Evolutionary conservation across 1,140 invertebrate species (phyloP).

Genomic region (Pomacea maculata): DNA sequence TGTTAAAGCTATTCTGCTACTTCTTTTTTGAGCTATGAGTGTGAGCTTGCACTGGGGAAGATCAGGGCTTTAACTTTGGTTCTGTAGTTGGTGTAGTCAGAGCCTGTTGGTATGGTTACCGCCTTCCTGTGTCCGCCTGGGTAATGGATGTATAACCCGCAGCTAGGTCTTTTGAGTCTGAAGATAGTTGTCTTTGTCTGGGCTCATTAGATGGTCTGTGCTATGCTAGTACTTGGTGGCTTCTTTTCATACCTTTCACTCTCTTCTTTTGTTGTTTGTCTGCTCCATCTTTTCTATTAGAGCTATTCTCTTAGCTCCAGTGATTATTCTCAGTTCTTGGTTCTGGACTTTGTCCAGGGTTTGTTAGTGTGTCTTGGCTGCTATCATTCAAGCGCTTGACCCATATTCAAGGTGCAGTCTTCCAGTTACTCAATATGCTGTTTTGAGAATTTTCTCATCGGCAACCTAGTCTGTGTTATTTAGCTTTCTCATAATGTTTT

Average conservation of each 20-base stretch:
- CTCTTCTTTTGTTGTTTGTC: no score
- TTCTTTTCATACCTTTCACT: conserved; percentile 10
- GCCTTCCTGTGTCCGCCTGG: no score
- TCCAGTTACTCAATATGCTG: conserved; percentile 14
- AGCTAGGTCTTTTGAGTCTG: no score
- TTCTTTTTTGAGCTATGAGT: no score
- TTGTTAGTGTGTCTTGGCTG: conserved; percentile 15
- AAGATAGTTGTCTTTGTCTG: no score
- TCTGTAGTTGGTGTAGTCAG: no score
- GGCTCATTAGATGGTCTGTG: no score
- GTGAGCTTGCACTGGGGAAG: no score
- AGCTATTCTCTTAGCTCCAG: conserved; percentile 18
- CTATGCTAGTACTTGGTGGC: background rate
- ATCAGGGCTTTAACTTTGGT: no score
- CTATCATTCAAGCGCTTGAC: conserved; percentile 20
- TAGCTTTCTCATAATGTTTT: background rate
- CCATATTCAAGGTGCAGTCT: conserved; percentile 30
- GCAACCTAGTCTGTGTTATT: background rate
- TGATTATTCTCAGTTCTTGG: conserved; percentile 21
- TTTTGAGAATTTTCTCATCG: conserved; percentile 17
- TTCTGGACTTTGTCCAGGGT: conserved; percentile 31
- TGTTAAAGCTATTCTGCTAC: no score
- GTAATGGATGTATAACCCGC: no score
- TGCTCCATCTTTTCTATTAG: conserved; percentile 21
- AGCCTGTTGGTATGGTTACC: no score